Conservation (phyloP, 2,113 vertebrate species). For the Dasypus novemcinctus region DNA sequence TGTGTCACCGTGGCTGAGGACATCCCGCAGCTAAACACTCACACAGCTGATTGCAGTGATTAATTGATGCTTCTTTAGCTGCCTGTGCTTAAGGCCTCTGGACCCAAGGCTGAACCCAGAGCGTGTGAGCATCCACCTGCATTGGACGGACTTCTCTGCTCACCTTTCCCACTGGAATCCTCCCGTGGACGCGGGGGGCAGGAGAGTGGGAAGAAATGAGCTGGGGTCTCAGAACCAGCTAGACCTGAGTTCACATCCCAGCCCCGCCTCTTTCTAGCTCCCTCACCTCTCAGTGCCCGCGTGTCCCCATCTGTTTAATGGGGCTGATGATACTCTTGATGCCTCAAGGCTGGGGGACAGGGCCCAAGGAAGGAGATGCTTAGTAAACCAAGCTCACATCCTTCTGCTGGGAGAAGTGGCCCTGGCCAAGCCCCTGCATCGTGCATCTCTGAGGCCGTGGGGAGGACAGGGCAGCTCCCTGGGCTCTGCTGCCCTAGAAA, state of each 20-base stretch:
- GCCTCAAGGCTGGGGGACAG: no score
- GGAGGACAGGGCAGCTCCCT: not conserved
- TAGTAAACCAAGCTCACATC: not conserved
- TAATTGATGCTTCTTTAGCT: not conserved
- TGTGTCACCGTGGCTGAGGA: not conserved
- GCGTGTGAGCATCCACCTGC: not conserved
- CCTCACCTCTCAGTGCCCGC: not conserved
- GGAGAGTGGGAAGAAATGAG: not conserved
- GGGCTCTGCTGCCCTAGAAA: constrained; percentile 34
- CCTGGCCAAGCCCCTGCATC: not conserved
- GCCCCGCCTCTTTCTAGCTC: not conserved
- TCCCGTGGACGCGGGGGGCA: no score
- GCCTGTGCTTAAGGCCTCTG: not conserved
- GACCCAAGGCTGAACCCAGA: not conserved
- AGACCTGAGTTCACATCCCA: not conserved
- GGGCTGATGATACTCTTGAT: not conserved
- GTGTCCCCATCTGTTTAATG: not conserved
- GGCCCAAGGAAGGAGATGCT: not conserved
- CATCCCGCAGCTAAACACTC: not conserved
- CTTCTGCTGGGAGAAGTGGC: not conserved
- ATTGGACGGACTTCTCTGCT: not conserved
- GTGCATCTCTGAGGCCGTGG: not conserved
- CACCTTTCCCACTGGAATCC: not conserved
- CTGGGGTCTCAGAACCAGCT: not conserved
- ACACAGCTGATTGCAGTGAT: not conserved